Evolutionary conservation across 2,797 vertebrate species (phyloP).

Genomic region (Sebastes vulpes): DNA sequence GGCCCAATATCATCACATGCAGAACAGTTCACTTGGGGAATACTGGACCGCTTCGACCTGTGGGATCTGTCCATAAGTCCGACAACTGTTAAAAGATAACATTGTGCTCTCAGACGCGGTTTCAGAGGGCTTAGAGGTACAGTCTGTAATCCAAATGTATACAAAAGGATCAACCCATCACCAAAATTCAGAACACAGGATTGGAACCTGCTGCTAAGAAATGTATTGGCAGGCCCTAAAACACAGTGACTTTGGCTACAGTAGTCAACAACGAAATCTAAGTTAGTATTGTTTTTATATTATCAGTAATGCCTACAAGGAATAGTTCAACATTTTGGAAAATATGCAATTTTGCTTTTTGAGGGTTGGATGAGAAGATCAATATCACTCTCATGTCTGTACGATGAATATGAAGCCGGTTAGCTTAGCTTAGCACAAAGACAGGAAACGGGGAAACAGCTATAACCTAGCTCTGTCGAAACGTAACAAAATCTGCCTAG

Average conservation of each 20-base stretch:
- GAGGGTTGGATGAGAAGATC: background rate
- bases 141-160: background rate
- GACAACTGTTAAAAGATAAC: slow-evolving; percentile 45
- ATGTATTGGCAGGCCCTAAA: background rate
- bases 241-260: background rate
- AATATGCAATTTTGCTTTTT: background rate
- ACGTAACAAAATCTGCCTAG: background rate
- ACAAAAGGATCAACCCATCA: background rate
- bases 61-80: slow-evolving; percentile 24
- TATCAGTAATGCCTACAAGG: background rate
- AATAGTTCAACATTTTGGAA: background rate
- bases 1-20: slow-evolving; percentile 50
- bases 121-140: background rate
- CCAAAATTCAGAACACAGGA: background rate
- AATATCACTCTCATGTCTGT: background rate
- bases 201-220: background rate
- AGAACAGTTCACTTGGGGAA: slow-evolving; percentile 37
- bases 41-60: background rate
- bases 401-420: background rate
- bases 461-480: background rate
- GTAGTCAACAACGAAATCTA: background rate
- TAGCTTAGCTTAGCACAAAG: background rate
- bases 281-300: background rate
- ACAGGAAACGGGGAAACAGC: background rate
- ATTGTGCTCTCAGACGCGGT: background rate